Base-by-base conservation (phyloP, 1,140 invertebrate genomes). In the Oedothorax gibbosus region DNA sequence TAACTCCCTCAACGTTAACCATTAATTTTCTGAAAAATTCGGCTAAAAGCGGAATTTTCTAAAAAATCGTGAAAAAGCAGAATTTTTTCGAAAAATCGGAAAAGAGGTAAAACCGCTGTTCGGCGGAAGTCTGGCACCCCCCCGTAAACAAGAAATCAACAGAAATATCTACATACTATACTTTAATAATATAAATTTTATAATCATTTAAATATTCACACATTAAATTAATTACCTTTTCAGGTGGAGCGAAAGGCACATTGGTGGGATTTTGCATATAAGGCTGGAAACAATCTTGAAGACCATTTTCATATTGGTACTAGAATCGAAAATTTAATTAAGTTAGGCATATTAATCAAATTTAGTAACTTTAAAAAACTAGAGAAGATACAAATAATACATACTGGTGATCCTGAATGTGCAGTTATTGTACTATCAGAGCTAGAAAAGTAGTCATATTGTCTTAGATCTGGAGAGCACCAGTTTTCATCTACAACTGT, bases 351-450 rank as follows among this genome's bases (percentile, higher is more conserved):
- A 14, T 60, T 11, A 60, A 18, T 66, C 4, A n/a, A 66, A 11
- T 66, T 66, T 11, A 66, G n/a, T 66, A 66, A 66, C 18, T 66
- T 20, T 11, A n/a, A n/a, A 66, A 66, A 66, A n/a, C 10, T 5
- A 66, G 18, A 66, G 10, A 66, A 20, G n/a, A 66, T 20, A 15
- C 11, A 71, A 71, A 18, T n/a, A n/a, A 56, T 73, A 69, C 77
- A 56, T 69, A 84, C 81, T n/a, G 81, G 81, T 18, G 78, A 80
- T 20, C 57, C 75, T 18, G 78, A 81, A 60, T 50, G 20, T 50
- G 81, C 81, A 35, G 81, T 84, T 18, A 84, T 51, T 53, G 81
- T 84, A 20, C 81, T 84, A 18, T 75, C 71, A 12, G 81, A 75
- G 57, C 62, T 84, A 49, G 81, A 84, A 57, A 84, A n/a, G 20